phyloP scores from a whole-genome alignment of 1,140 invertebrate genomes.

The Trypoxylus dichotomus region DNA sequence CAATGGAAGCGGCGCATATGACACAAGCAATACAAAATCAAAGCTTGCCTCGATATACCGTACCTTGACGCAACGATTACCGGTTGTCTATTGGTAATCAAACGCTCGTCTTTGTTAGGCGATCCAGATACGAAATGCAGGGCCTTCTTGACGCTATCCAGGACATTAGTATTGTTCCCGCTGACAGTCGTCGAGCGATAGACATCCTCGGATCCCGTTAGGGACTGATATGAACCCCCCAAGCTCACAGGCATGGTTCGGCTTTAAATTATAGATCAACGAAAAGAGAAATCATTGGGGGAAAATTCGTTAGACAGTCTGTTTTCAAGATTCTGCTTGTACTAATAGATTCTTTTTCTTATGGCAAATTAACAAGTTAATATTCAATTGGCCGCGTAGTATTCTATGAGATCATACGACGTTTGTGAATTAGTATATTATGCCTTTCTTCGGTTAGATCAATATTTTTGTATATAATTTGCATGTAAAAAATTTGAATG shows the following conservation, averaged over 20 bases:
- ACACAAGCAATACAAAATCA: too few relatives aligned
- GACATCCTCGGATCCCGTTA: conserved; percentile 63
- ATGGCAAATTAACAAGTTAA: too few relatives aligned
- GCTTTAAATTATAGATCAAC: conserved; percentile 19
- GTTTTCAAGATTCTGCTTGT: conserved; percentile 8
- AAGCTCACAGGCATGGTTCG: conserved; percentile 60
- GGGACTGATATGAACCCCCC: conserved; percentile 65
- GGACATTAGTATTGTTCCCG: conserved; percentile 58
- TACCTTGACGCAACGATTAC: conserved; percentile 61
- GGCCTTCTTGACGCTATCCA: conserved; percentile 66
- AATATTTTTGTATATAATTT: too few relatives aligned
- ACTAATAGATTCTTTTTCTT: too few relatives aligned
- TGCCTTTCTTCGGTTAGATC: too few relatives aligned
- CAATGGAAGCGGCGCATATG: too few relatives aligned
- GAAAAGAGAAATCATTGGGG: neutral
- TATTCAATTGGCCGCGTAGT: neutral
- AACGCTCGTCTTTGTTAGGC: conserved; percentile 55
- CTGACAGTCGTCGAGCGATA: conserved; percentile 67
- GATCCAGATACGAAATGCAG: conserved; percentile 60
- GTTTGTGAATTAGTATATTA: too few relatives aligned
- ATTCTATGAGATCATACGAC: too few relatives aligned
- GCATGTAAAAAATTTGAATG: too few relatives aligned
- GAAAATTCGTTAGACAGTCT: neutral
- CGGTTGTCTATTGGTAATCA: conserved; percentile 53
- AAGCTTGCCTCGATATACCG: conserved; percentile 35